Evolutionary conservation across 2,888 invertebrate species (phyloP).

Genomic region (Luffia ferchaultella): DNA sequence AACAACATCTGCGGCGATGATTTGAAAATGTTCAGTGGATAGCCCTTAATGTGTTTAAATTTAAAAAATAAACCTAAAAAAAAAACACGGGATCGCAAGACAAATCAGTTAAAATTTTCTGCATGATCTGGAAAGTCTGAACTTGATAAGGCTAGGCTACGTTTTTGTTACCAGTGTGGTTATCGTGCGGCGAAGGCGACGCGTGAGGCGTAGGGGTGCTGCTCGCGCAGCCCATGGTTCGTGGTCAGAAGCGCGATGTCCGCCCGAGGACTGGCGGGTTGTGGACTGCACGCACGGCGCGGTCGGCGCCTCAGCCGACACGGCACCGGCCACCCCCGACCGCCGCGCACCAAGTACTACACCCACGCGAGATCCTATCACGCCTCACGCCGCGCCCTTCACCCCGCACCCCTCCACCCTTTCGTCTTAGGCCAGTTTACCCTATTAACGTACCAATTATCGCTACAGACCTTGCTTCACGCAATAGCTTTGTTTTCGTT

Average conservation of each 20-base stretch:
- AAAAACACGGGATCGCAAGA: no score
- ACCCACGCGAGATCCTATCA: constrained; percentile 6
- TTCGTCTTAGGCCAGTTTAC: background rate
- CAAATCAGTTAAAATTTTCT: background rate
- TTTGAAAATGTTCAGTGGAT: background rate
- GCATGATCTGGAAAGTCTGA: background rate
- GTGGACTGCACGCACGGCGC: background rate
- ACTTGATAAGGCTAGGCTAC: background rate
- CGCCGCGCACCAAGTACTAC: background rate
- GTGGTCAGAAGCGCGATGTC: background rate
- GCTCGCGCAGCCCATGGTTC: background rate
- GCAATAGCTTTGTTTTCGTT: constrained; percentile 2
- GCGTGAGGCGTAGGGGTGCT: background rate
- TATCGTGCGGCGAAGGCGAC: background rate
- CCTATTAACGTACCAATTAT: background rate
- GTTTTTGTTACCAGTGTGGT: background rate
- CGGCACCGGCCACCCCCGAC: constrained; percentile 1
- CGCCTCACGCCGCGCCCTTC: constrained; percentile 1
- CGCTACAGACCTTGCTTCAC: constrained; percentile 7
- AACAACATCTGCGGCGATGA: background rate
- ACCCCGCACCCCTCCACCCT: constrained; percentile 3
- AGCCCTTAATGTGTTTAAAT: background rate
- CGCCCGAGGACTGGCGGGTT: background rate
- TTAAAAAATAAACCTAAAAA: background rate
- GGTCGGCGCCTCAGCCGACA: background rate